Evolutionary conservation across 2,888 invertebrate genomes (phyloP).

Genomic region (Drosophila anceps): DNA sequence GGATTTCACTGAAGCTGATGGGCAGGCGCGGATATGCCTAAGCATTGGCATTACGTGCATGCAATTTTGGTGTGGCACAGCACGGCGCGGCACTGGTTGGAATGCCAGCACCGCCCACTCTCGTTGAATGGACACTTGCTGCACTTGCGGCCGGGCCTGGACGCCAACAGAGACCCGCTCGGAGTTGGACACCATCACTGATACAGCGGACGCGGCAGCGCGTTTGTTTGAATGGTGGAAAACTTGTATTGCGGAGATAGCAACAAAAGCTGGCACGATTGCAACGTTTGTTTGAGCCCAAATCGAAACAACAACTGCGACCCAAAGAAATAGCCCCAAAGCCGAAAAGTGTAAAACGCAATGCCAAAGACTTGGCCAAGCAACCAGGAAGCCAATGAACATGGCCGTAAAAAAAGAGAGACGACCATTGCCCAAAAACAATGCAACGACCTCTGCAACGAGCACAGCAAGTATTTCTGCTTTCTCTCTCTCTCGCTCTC

Average conservation of each 20-base stretch:
- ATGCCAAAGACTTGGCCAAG: slow-evolving; percentile 59
- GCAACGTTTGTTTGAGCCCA: slow-evolving; percentile 20
- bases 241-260: slow-evolving; percentile 70
- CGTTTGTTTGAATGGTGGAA: slow-evolving; percentile 65
- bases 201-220: slow-evolving; percentile 44
- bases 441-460: slow-evolving; percentile 65
- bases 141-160: slow-evolving; percentile 34
- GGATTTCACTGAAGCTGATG: slow-evolving; percentile 60
- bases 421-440: slow-evolving; percentile 65
- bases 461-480: slow-evolving; percentile 31
- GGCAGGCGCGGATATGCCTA: slow-evolving; percentile 62
- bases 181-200: slow-evolving; percentile 63
- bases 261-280: slow-evolving; percentile 46
- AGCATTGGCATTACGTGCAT: slow-evolving; percentile 72
- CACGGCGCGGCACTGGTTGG: slow-evolving; percentile 41
- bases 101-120: slow-evolving; percentile 73
- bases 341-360: slow-evolving; percentile 70
- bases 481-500: slow-evolving; percentile 21
- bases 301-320: slow-evolving; percentile 26
- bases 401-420: slow-evolving; percentile 42
- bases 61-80: slow-evolving; percentile 58
- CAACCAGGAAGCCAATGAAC: slow-evolving; percentile 49
- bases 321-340: slow-evolving; percentile 51
- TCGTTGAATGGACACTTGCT: slow-evolving; percentile 67
- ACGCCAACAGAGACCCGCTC: slow-evolving; percentile 31